Base-by-base conservation (phyloP, 2,888 invertebrate species). In the Melipona beecheii region DNA sequence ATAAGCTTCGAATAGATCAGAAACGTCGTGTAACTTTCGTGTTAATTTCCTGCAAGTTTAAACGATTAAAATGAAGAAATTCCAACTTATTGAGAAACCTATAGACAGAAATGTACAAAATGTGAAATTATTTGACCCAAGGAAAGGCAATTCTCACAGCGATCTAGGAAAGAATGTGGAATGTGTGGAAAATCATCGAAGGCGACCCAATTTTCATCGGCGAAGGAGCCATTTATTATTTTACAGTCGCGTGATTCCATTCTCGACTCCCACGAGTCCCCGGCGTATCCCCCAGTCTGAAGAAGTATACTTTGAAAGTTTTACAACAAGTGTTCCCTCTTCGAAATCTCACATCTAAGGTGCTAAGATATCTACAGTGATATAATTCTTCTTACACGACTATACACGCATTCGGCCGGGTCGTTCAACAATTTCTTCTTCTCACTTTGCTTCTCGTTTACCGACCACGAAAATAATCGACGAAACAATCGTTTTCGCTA, bases 291-390 rank as follows among this genome's bases (percentile, higher is more conserved):
- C 54, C 27, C 66, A 71, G 54, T 72, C 81, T 58, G 74, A 80
- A 74, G 82, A 86, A 86, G 76, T 86, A 84, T 77, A 78, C 75
- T 80, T 79, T 65, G 68, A 86, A 75, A 82, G 79, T 83, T 87
- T 43, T 84, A 82, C 80, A 79, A 81, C 87, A 77, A 80, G 72
- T 86, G 80, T 87, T 87, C 86, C 88, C 78, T 86, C 85, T 81
- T 86, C 73, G 74, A 76, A 76, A 75, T 78, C 85, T 90, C 92
- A 91, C 88, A 90, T 91, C 89, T 86, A 89, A 88, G 90, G 92
- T 93, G 93, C 93, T 94, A 93, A 90, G 85, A 90, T 94, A 94
- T 94, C 93, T 94, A 94, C 94, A 94, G 93, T 94, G 93, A 94
- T 93, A 93, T 92, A 87, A 84, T 92, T 90, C 83, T 89, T 84